Evolutionary conservation across 2,113 vertebrate species (phyloP).

Genomic region (Corythaeola cristata): DNA sequence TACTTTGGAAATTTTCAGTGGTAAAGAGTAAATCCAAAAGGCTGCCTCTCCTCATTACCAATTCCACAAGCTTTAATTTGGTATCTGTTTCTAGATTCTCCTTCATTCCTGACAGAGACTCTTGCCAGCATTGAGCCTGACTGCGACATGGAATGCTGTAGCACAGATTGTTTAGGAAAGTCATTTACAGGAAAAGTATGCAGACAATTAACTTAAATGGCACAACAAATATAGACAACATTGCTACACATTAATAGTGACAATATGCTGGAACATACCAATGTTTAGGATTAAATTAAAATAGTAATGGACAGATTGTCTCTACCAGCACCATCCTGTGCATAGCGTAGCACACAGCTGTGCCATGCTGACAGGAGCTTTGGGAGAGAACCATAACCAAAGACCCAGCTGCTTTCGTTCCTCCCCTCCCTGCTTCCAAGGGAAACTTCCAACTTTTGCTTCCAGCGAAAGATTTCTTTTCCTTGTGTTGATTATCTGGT

Average conservation of each 20-base stretch:
- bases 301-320: constrained; percentile 30
- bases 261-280: constrained; percentile 5
- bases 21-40: not conserved
- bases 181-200: constrained; percentile 15
- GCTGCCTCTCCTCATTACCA: not conserved
- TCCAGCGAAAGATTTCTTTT: not conserved
- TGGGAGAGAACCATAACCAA: not conserved
- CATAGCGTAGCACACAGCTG: not conserved
- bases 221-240: constrained; percentile 20
- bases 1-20: not conserved
- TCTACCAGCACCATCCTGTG: not conserved
- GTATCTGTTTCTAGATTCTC: not conserved
- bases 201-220: constrained; percentile 37
- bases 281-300: constrained; percentile 31
- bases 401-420: not conserved
- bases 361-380: not conserved
- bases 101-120: not conserved
- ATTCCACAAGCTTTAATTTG: not conserved
- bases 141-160: not conserved
- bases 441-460: not conserved
- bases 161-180: not conserved
- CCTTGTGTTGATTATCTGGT: not conserved
- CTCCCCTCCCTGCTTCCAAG: not conserved
- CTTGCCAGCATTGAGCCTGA: not conserved
- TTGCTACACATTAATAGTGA: constrained; percentile 22